Evolutionary conservation across 2,797 vertebrate genomes (phyloP).

Genomic region (Galago senegalensis): DNA sequence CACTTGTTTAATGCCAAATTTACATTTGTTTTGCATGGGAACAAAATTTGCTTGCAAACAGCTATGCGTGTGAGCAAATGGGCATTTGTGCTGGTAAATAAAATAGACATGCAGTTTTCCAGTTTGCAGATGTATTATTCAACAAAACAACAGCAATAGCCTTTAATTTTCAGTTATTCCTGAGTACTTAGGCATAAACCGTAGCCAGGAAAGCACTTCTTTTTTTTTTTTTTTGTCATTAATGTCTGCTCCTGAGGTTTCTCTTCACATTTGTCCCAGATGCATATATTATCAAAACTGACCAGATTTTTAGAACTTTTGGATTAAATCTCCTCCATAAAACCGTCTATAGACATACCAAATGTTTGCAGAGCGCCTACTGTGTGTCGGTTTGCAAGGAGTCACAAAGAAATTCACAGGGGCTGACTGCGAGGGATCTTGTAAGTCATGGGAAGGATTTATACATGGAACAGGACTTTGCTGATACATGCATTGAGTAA

Average conservation of each 20-base stretch:
- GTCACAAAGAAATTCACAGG: not conserved
- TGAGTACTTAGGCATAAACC: constrained; percentile 66
- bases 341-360: not conserved
- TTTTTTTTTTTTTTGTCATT: constrained; percentile 65
- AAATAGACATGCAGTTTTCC: constrained; percentile 85
- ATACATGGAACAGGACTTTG: not conserved
- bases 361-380: constrained; percentile 20
- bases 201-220: constrained; percentile 50
- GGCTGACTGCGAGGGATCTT: not conserved
- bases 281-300: constrained; percentile 64
- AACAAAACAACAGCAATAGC: constrained; percentile 79
- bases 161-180: constrained; percentile 83
- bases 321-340: not conserved
- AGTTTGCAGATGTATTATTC: constrained; percentile 86
- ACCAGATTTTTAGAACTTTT: constrained; percentile 57
- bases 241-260: constrained; percentile 61
- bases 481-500: not conserved
- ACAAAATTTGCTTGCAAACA: constrained; percentile 88
- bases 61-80: constrained; percentile 86
- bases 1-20: constrained; percentile 88
- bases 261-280: constrained; percentile 66
- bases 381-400: not conserved
- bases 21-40: constrained; percentile 88
- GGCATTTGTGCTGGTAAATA: constrained; percentile 87
- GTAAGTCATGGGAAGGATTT: not conserved